phyloP scores from a whole-genome alignment of 2,888 invertebrate species.

The Oligia latruncula region DNA sequence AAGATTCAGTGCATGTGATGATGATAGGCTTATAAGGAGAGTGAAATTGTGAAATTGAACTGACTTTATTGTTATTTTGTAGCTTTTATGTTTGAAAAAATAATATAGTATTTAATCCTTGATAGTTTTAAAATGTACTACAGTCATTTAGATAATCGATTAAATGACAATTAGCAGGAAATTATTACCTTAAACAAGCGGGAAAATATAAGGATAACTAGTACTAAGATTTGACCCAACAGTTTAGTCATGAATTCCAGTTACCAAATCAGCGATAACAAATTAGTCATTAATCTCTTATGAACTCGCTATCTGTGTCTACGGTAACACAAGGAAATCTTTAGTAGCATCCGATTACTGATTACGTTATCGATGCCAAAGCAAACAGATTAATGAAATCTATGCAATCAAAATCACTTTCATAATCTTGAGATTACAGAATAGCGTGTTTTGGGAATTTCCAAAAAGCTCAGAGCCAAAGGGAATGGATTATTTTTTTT shows the following conservation, averaged over 20 bases:
- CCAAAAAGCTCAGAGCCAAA: background rate
- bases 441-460: background rate
- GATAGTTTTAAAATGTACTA: background rate
- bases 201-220: conserved; percentile 4
- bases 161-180: background rate
- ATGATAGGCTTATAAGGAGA: conserved; percentile 42
- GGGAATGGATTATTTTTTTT: background rate
- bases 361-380: conserved; percentile 39
- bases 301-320: conserved; percentile 13
- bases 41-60: conserved; percentile 30
- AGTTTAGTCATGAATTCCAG: conserved; percentile 3
- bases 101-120: background rate
- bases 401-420: conserved; percentile 41
- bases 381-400: conserved; percentile 42
- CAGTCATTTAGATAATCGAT: background rate
- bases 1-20: conserved; percentile 34
- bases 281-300: conserved; percentile 16
- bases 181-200: background rate
- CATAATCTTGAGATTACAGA: conserved; percentile 24
- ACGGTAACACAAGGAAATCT: conserved; percentile 20
- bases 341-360: conserved; percentile 20
- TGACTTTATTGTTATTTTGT: conserved; percentile 1
- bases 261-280: conserved; percentile 16
- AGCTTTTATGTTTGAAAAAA: background rate
- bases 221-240: background rate